Percentiles rank a stretch among this genome's conserved stretches.
These are phyloP conservation scores for Zaprionus capensis DNA, from an alignment of 1,140 invertebrate genomes.

Conservation along the genomic window DNA sequence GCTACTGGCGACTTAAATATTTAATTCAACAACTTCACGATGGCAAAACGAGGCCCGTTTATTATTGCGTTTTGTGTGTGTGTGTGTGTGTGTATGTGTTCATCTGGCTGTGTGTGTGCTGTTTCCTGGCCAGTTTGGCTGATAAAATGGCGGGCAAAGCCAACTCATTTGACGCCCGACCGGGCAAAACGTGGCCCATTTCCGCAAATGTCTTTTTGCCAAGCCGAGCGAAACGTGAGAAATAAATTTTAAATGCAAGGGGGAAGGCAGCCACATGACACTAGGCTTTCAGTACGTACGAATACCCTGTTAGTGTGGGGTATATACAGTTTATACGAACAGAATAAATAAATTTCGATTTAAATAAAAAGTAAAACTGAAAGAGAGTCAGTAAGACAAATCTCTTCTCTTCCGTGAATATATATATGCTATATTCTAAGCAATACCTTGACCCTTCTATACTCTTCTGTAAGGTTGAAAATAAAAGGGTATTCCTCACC, in stretches of 20 bases:
- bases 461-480: too few relatives aligned
- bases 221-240: slow-evolving; percentile 52
- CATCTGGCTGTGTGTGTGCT: neutral
- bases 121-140: slow-evolving; percentile 13
- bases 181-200: slow-evolving; percentile 53
- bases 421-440: too few relatives aligned
- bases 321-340: neutral
- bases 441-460: too few relatives aligned
- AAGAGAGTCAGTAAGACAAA: neutral
- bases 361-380: neutral
- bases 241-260: slow-evolving; percentile 70
- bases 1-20: slow-evolving; percentile 47
- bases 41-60: slow-evolving; percentile 14
- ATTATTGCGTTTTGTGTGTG: slow-evolving; percentile 1
- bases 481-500: neutral
- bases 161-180: slow-evolving; percentile 65
- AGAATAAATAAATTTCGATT: too few relatives aligned
- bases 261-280: slow-evolving; percentile 17
- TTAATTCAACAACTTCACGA: slow-evolving; percentile 45
- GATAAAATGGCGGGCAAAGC: slow-evolving; percentile 42
- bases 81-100: neutral
- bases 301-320: slow-evolving; percentile 6
- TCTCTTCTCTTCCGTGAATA: too few relatives aligned
- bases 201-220: slow-evolving; percentile 57
- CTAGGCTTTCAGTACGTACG: slow-evolving; percentile 10